These are phyloP conservation scores for Nyctibius grandis DNA, from an alignment of 2,797 vertebrate species.

Conservation along the genomic window DNA sequence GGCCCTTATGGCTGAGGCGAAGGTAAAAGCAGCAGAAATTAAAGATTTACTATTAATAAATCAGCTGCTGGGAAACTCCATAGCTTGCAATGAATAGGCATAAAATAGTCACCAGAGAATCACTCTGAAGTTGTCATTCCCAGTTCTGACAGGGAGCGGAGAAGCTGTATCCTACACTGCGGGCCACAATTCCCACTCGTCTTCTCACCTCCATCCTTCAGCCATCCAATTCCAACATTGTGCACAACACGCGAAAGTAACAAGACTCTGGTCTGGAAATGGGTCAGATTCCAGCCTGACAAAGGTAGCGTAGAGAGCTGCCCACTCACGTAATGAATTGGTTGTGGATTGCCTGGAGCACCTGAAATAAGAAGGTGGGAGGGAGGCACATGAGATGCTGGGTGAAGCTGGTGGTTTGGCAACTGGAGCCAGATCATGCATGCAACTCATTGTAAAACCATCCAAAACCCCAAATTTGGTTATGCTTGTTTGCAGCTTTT, in stretches of 20 bases:
- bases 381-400: background rate
- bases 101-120: background rate
- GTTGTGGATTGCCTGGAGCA: background rate
- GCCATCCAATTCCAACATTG: background rate
- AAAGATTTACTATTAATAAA: background rate
- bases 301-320: background rate
- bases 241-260: background rate
- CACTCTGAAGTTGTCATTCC: background rate
- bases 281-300: background rate
- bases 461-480: background rate
- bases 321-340: rapidly evolving
- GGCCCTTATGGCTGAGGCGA: background rate
- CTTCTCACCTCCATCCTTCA: background rate
- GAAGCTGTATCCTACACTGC: background rate
- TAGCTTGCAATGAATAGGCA: background rate
- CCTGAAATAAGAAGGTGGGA: background rate
- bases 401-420: background rate
- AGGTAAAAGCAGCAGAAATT: background rate
- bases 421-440: background rate
- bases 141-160: background rate
- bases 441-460: background rate
- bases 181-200: background rate
- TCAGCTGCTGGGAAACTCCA: background rate
- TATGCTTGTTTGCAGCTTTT: background rate
- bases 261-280: background rate